Percentiles rank a stretch among this genome's conserved stretches.
Evolutionary conservation across 1,140 invertebrate species (phyloP).

Genomic region (Chironomus striatipennis): DNA sequence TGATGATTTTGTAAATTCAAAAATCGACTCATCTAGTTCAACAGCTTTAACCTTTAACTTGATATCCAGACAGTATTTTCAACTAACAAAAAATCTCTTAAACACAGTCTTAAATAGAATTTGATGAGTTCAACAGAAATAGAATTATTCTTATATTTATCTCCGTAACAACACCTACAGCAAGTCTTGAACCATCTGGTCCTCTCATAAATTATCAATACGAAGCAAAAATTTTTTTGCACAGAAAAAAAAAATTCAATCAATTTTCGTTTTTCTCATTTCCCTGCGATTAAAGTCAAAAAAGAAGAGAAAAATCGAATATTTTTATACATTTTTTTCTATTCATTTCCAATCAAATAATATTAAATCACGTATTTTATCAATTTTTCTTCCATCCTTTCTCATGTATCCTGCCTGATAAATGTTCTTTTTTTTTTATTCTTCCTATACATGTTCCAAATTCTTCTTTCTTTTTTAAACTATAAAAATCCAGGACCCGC

Average conservation of each 20-base stretch:
- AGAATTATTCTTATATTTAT: too few species aligned
- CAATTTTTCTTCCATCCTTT: conserved; percentile 23
- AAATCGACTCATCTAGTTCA: too few species aligned
- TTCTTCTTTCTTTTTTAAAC: not conserved
- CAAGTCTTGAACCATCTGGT: not conserved
- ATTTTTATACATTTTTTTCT: conserved; percentile 19
- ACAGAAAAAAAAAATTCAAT: not conserved
- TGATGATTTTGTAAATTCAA: too few species aligned
- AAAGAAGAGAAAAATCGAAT: too few species aligned
- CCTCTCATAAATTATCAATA: not conserved
- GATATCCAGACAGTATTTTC: too few species aligned
- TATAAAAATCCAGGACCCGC: not conserved
- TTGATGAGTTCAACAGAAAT: too few species aligned
- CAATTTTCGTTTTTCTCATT: not conserved
- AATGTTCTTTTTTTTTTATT: not conserved
- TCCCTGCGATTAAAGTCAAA: not conserved
- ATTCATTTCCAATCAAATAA: not conserved
- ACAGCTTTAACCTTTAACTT: too few species aligned
- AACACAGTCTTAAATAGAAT: too few species aligned
- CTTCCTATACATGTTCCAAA: not conserved
- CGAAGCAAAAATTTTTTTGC: not conserved
- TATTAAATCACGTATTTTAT: conserved; percentile 24
- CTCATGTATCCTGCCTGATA: conserved; percentile 6
- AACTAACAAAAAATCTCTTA: too few species aligned
- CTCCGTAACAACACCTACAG: too few species aligned